Percentiles rank a stretch among this genome's conserved stretches.
Evolutionary conservation across 2,113 vertebrate genomes (phyloP).

Genomic region (Peromyscus polionotus): DNA sequence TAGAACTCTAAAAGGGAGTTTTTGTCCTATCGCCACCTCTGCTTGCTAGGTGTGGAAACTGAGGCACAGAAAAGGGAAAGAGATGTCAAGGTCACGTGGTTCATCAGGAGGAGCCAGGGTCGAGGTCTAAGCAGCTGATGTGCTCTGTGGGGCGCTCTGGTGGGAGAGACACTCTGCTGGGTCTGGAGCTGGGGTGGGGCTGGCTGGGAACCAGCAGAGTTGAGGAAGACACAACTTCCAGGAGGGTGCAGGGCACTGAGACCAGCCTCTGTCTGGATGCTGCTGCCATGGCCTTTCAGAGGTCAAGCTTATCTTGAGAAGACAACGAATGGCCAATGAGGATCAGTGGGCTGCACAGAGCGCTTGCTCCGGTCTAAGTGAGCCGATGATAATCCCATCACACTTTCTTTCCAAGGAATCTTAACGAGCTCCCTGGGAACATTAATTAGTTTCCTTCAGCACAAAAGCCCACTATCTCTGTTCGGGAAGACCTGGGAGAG

Average conservation of each 20-base stretch:
- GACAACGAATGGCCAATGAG: fast-evolving
- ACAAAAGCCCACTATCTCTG: too few relatives aligned
- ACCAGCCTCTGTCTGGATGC: fast-evolving
- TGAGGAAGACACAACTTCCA: not conserved
- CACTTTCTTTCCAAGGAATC: not conserved
- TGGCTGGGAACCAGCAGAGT: not conserved
- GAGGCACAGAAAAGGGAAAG: not conserved
- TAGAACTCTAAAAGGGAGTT: fast-evolving
- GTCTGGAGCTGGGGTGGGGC: not conserved
- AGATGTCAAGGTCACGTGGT: not conserved
- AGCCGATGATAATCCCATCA: fast-evolving
- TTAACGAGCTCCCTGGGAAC: not conserved
- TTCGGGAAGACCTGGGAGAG: fast-evolving
- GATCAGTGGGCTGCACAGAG: not conserved
- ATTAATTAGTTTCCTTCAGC: not conserved
- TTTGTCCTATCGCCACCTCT: fast-evolving
- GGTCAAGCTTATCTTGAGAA: not conserved
- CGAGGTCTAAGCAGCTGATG: not conserved
- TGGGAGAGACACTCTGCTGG: too few relatives aligned
- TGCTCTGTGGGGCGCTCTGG: fast-evolving
- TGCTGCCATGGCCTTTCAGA: fast-evolving
- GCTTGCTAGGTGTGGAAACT: not conserved
- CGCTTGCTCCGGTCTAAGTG: not conserved
- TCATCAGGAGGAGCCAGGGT: fast-evolving
- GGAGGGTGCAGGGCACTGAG: fast-evolving